These are phyloP conservation scores for Protonibea diacanthus DNA, from an alignment of 2,797 vertebrate species.

Conservation along the genomic window DNA sequence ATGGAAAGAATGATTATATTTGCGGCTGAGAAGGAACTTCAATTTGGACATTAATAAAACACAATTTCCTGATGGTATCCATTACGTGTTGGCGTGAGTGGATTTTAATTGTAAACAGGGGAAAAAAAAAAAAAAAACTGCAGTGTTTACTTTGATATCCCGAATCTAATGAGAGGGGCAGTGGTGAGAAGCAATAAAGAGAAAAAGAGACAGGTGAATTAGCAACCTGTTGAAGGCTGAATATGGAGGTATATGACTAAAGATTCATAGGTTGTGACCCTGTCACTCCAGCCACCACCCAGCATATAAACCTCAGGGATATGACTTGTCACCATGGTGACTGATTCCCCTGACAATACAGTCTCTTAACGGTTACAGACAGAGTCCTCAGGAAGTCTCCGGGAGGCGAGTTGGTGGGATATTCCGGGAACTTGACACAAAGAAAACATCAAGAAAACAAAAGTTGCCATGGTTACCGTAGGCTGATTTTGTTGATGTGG, in stretches of 20 bases:
- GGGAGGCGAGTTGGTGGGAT: constrained; percentile 42
- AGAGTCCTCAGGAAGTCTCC: constrained; percentile 34
- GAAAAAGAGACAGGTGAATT: neutral
- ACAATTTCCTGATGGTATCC: constrained; percentile 51
- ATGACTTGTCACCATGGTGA: constrained; percentile 40
- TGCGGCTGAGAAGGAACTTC: constrained; percentile 34
- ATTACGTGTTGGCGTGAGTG: constrained; percentile 37
- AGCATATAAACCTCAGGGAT: constrained; percentile 21
- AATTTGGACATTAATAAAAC: constrained; percentile 59
- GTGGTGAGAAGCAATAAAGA: constrained; percentile 6
- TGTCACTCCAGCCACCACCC: constrained; percentile 18
- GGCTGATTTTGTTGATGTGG: constrained; percentile 26
- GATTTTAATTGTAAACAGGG: constrained; percentile 57
- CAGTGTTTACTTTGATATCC: too few species aligned
- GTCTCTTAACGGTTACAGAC: constrained; percentile 26
- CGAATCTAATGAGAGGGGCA: too few species aligned
- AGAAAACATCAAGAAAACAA: constrained; percentile 52
- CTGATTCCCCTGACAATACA: constrained; percentile 30
- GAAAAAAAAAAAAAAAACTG: neutral
- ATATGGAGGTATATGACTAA: neutral
- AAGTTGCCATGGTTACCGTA: constrained; percentile 53
- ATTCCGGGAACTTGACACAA: constrained; percentile 42
- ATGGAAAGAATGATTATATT: constrained; percentile 39
- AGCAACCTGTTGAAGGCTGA: constrained; percentile 17
- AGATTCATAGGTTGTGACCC: constrained; percentile 12